Conservation (phyloP, 2,797 vertebrate species). For the Bovichtus diacanthus region DNA sequence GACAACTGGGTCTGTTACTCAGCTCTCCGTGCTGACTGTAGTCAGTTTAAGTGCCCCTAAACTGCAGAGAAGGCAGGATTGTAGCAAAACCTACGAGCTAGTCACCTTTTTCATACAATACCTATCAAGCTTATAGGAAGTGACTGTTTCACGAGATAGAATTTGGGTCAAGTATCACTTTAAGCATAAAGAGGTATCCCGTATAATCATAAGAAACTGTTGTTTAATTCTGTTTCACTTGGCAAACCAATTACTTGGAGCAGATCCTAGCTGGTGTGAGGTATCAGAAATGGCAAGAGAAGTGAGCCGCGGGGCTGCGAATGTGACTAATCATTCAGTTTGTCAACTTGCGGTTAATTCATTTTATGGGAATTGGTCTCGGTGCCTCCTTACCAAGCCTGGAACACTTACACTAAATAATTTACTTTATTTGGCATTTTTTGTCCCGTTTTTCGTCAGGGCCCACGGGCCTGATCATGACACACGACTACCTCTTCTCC, state of each 20-base stretch:
- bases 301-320: neutral
- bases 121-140: conserved; percentile 2
- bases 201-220: neutral
- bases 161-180: neutral
- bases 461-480: no score
- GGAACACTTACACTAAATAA: conserved; percentile 8
- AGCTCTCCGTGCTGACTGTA: conserved; percentile 11
- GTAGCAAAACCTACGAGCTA: neutral
- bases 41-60: conserved; percentile 18
- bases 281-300: neutral
- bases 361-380: neutral
- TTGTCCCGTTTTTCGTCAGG: no score
- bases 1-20: neutral
- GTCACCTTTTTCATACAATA: neutral
- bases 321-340: conserved; percentile 18
- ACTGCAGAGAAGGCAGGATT: neutral
- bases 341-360: neutral
- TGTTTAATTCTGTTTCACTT: neutral
- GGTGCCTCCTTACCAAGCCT: conserved; percentile 3
- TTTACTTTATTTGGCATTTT: no score
- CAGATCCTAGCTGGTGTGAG: neutral
- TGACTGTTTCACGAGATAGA: neutral
- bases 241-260: neutral
- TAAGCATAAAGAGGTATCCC: neutral
- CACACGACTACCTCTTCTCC: conserved; percentile 39